Evolutionary conservation across 2,113 vertebrate genomes (phyloP).

Genomic region (Charadrius vociferus): DNA sequence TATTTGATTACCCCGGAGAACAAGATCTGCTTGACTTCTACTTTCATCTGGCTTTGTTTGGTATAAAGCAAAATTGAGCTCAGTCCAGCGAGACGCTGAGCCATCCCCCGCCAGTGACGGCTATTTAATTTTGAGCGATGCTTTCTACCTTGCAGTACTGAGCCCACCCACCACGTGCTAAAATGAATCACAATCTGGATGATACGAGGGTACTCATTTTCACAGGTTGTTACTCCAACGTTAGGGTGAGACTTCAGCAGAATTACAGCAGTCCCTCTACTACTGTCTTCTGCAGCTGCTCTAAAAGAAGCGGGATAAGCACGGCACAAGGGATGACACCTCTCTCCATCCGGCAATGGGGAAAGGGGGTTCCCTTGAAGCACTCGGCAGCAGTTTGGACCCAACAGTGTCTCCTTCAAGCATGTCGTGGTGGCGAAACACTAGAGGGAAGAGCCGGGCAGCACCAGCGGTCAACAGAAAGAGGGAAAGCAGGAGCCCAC

Average conservation of each 20-base stretch:
- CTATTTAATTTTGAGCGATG: neutral
- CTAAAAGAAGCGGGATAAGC: neutral
- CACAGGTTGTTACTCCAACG: neutral
- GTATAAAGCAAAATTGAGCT: neutral
- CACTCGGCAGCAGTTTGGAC: neutral
- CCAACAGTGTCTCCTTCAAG: neutral
- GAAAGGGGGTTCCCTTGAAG: neutral
- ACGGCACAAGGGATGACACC: too few relatives aligned
- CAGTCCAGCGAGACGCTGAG: neutral
- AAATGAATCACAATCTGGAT: neutral
- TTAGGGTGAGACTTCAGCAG: neutral
- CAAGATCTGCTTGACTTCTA: neutral
- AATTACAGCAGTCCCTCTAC: neutral
- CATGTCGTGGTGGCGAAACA: neutral
- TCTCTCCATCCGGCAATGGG: neutral
- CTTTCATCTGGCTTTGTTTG: neutral
- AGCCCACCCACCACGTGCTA: neutral
- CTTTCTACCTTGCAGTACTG: neutral
- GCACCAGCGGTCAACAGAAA: neutral
- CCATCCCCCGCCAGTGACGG: neutral
- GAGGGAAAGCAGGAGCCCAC: neutral
- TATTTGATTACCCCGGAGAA: neutral
- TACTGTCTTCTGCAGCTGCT: accelerated
- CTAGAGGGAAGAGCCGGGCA: neutral
- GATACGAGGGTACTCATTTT: accelerated